Percentiles rank a stretch among this genome's conserved stretches.
Evolutionary conservation across 2,797 vertebrate genomes (phyloP).

Genomic region (Botia kubotai): DNA sequence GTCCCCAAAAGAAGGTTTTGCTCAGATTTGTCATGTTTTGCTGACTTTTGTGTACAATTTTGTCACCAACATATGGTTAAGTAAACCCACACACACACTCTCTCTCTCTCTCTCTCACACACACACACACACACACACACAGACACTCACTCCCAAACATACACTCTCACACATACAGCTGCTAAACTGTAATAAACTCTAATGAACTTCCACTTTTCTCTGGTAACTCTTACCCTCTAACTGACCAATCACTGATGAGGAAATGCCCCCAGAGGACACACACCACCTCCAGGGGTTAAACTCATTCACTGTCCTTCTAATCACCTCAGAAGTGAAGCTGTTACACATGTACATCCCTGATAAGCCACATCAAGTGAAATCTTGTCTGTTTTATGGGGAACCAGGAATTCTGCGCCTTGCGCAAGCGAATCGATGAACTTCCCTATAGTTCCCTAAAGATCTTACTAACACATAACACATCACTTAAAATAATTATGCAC

Average conservation of each 20-base stretch:
- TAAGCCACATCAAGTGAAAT: not conserved
- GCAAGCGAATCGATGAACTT: slow-evolving; percentile 41
- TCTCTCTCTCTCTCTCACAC: too few relatives aligned
- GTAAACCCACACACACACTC: too few relatives aligned
- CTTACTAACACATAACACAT: not conserved
- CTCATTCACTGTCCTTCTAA: not conserved
- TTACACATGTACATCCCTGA: not conserved
- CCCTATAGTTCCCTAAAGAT: not conserved
- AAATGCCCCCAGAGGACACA: not conserved
- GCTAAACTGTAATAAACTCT: slow-evolving; percentile 17
- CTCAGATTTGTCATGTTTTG: too few relatives aligned
- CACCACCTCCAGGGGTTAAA: slow-evolving; percentile 3
- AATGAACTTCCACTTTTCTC: slow-evolving; percentile 59
- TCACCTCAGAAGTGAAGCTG: not conserved
- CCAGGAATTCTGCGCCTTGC: not conserved
- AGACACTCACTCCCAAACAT: too few relatives aligned
- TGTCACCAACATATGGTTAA: too few relatives aligned
- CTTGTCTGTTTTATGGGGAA: not conserved
- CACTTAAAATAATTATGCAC: not conserved
- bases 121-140: too few relatives aligned
- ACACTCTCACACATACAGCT: not conserved
- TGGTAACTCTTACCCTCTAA: slow-evolving; percentile 54
- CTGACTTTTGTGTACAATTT: too few relatives aligned
- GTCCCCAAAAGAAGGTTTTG: too few relatives aligned
- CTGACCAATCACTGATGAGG: slow-evolving; percentile 38